phyloP scores from a whole-genome alignment of 2,113 vertebrate species.

The Hemibagrus wyckioides region DNA sequence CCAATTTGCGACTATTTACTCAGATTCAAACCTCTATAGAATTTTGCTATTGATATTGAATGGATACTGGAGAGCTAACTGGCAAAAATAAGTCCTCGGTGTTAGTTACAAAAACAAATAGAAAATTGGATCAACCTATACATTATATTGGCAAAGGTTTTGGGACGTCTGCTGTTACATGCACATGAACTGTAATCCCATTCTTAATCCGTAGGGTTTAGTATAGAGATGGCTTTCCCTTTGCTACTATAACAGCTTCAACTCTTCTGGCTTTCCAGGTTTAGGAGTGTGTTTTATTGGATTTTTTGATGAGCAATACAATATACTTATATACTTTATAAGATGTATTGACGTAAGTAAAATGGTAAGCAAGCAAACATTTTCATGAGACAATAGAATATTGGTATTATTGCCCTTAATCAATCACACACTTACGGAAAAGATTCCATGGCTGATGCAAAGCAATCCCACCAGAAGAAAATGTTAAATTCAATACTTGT shows the following conservation, averaged over 20 bases:
- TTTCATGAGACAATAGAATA: neutral
- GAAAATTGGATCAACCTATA: neutral
- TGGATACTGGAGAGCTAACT: neutral
- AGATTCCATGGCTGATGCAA: neutral
- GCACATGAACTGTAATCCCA: no score
- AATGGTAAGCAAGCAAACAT: neutral
- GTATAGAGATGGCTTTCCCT: no score
- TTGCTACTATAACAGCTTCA: no score
- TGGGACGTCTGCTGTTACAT: no score
- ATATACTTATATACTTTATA: neutral
- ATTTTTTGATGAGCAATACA: no score
- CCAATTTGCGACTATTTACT: neutral
- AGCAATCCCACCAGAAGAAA: no score
- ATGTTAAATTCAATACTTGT: neutral
- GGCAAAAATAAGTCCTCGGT: neutral
- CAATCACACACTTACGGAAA: neutral
- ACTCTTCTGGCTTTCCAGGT: no score
- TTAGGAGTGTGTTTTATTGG: no score
- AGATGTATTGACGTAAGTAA: neutral
- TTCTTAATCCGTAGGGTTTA: no score
- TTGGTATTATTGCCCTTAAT: neutral
- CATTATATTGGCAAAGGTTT: no score
- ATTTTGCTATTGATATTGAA: neutral
- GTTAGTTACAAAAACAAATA: neutral
- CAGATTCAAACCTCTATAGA: neutral